These are phyloP conservation scores for Patella pellucida DNA, from an alignment of 2,888 invertebrate species.

Conservation along the genomic window DNA sequence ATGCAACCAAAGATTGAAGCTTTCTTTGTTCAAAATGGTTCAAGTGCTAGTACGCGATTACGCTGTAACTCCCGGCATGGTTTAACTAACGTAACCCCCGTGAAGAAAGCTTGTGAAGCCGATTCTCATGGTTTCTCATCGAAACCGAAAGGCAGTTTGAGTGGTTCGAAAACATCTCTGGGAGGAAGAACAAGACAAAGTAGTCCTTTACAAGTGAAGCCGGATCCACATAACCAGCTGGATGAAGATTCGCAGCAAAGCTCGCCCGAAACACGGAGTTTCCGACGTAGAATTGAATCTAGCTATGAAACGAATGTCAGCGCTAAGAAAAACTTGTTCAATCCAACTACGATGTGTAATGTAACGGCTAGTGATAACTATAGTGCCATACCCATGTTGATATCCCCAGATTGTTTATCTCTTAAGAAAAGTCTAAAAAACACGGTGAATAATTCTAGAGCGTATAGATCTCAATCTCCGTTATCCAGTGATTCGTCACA, in stretches of 20 bases:
- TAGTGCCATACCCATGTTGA: conserved; percentile 8
- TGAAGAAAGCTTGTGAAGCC: too few relatives aligned
- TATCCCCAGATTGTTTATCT: background rate
- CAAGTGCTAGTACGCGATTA: background rate
- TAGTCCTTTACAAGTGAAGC: background rate
- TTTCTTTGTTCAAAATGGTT: background rate
- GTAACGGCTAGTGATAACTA: background rate
- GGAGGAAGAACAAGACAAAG: background rate
- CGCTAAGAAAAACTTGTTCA: background rate
- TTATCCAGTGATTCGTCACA: conserved; percentile 31
- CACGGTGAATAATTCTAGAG: conserved; percentile 9
- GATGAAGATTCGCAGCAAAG: background rate
- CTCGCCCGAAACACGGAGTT: conserved; percentile 1
- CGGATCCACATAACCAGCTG: background rate
- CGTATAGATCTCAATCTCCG: conserved; percentile 39
- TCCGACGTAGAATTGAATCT: background rate
- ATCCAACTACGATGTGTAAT: background rate
- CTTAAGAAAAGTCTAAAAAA: background rate
- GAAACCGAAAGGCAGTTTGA: background rate
- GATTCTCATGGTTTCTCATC: too few relatives aligned
- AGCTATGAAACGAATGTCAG: background rate
- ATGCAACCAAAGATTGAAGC: background rate
- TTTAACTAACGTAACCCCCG: background rate
- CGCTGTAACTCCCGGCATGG: background rate
- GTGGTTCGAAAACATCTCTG: background rate